phyloP scores from a whole-genome alignment of 1,140 invertebrate genomes.

The Nasonia giraulti region DNA sequence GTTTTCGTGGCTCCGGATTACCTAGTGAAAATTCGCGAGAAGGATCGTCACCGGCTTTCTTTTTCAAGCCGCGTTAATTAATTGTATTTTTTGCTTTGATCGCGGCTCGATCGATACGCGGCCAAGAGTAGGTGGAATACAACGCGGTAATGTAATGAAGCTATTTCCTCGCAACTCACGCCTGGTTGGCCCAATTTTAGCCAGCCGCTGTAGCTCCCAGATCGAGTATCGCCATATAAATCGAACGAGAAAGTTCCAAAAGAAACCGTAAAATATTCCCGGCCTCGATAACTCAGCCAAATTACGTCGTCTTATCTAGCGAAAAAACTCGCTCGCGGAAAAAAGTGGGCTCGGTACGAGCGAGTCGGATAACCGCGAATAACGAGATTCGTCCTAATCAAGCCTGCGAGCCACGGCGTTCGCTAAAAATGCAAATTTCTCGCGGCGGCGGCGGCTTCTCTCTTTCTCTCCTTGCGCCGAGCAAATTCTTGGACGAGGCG shows the following conservation, averaged over 20 bases:
- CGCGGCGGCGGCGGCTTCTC: neutral
- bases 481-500: constrained; percentile 21
- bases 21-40: neutral
- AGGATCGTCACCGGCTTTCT: neutral
- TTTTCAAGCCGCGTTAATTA: neutral
- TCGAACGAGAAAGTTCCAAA: neutral
- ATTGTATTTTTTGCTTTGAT: neutral
- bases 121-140: no score
- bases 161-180: no score
- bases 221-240: neutral
- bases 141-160: no score
- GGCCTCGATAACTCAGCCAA: constrained; percentile 30
- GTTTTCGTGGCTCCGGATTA: neutral
- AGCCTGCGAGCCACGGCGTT: constrained; percentile 53
- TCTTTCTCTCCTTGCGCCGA: constrained; percentile 1
- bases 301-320: constrained; percentile 28
- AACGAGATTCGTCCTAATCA: constrained; percentile 62
- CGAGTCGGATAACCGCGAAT: constrained; percentile 55
- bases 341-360: neutral
- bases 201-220: no score
- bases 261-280: constrained; percentile 9
- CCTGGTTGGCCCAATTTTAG: neutral
- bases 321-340: neutral
- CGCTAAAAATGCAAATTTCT: constrained; percentile 63
- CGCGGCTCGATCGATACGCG: no score